Base-by-base conservation (phyloP, 2,888 invertebrate genomes). In the Drosophila greeni region DNA sequence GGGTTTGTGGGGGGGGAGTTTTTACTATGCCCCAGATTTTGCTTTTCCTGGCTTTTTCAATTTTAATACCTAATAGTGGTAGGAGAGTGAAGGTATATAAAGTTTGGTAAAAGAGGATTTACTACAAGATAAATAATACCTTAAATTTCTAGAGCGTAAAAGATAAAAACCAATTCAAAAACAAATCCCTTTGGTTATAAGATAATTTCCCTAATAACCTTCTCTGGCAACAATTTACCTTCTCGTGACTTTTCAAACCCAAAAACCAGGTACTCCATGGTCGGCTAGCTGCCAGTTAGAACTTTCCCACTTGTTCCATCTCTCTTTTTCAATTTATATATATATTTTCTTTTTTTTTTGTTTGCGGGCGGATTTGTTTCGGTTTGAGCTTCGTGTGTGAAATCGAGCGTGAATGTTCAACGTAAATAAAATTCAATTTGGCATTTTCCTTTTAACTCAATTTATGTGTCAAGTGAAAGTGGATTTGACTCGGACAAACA, bases 401-500 rank as follows among this genome's bases (percentile, higher is more conserved):
- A 74, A 76, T 82, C 51, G 71, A 73, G 71, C 59, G 66, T 52
- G 70, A 72, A 78, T 66, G 60, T 49, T 60, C 51, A 62, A 66
- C 65, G 67, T 57, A 72, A 82, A 78, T 74, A 68, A 70, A 76
- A 82, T 76, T 76, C 67, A 74, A 82, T 80, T 77, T 75, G 73
- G 65, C 71, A 82, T 70, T 75, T 70, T 69, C 64, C 70, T 72
- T 73, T 66, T 71, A 80, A 77, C 77, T 74, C 68, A 64, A 76
- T 76, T 82, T 76, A 67, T 80, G 66, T 66, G 60, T 66, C 66
- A 71, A 78, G 74, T 61, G 79, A 79, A 72, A 82, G 66, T 74
- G 65, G 59, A 73, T 74, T 76, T 74, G 66, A 68, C 72, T 62
- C 74, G 66, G 68, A 67, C 70, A 72, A 68, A 54, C 62, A 67